A percentile compares a stretch with the other conserved stretches of the same genome.
Conservation (phyloP, 2,113 vertebrate genomes). For the Chinchilla lanigera region DNA sequence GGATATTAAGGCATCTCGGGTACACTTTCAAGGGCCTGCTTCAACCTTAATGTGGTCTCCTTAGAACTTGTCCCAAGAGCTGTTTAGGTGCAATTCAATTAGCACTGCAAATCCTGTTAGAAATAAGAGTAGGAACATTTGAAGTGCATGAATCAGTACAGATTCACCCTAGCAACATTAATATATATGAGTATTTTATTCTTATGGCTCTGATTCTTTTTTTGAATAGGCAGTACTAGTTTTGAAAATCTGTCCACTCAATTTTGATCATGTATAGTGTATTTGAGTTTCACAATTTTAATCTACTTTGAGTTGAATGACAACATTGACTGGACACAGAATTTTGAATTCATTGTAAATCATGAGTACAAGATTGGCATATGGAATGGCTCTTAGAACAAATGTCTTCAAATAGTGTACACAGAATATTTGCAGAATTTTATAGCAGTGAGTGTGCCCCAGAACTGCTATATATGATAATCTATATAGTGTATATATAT, state of each 20-base stretch:
- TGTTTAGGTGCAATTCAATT: not conserved
- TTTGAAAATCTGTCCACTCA: not conserved
- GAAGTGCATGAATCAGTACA: not conserved
- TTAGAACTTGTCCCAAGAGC: not conserved
- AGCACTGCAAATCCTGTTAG: not conserved
- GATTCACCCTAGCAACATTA: not conserved
- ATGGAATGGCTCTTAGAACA: not conserved
- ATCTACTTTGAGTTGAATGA: not conserved
- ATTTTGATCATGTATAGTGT: not conserved
- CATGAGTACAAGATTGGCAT: not conserved
- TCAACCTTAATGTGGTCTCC: not conserved
- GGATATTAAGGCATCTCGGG: not conserved
- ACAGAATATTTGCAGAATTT: not conserved
- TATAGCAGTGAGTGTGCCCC: not conserved
- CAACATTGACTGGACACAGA: not conserved
- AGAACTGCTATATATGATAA: not conserved
- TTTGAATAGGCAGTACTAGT: slow-evolving; percentile 15
- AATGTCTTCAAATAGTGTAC: not conserved
- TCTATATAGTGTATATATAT: not conserved
- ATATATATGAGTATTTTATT: not conserved
- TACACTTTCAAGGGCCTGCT: not conserved
- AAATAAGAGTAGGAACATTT: not conserved
- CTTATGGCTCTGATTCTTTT: not conserved
- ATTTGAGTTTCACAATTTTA: not conserved
- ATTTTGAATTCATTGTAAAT: not conserved